Conservation (phyloP, 2,113 vertebrate species). For the Pachycephala philippinensis region DNA sequence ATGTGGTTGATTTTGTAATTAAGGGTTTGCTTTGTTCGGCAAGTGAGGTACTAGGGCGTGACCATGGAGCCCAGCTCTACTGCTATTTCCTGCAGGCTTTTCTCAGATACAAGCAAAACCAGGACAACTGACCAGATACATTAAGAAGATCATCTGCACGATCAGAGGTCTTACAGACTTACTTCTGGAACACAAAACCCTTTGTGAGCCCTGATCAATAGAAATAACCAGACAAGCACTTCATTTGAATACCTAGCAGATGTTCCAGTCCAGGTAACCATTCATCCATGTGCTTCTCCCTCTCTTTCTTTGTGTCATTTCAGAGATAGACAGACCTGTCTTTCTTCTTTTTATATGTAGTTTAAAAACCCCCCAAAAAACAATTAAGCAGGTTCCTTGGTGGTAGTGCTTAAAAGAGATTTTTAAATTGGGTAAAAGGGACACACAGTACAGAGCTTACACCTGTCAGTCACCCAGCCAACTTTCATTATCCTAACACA, state of each 20-base stretch:
- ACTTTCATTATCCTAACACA: neutral
- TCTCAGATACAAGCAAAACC: neutral
- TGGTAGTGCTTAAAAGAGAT: neutral
- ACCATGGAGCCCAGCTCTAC: neutral
- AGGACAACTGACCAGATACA: neutral
- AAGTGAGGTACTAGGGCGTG: neutral
- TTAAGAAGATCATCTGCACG: neutral
- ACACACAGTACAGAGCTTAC: neutral
- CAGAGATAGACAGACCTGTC: neutral
- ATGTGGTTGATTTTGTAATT: conserved; percentile 2
- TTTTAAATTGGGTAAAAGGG: neutral
- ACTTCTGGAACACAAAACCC: neutral
- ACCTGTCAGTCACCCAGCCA: neutral
- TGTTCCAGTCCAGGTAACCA: neutral
- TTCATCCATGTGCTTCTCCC: neutral
- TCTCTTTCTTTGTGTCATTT: neutral
- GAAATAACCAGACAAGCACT: neutral
- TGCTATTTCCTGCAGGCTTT: neutral
- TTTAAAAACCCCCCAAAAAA: neutral
- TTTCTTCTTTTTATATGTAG: neutral
- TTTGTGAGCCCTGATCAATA: neutral
- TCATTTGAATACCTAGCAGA: neutral
- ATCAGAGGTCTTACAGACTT: neutral
- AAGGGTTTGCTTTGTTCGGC: neutral
- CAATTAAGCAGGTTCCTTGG: neutral